Percentiles rank a stretch among this genome's conserved stretches.
Conservation (phyloP, 2,113 vertebrate genomes). For the Mustela lutreola region DNA sequence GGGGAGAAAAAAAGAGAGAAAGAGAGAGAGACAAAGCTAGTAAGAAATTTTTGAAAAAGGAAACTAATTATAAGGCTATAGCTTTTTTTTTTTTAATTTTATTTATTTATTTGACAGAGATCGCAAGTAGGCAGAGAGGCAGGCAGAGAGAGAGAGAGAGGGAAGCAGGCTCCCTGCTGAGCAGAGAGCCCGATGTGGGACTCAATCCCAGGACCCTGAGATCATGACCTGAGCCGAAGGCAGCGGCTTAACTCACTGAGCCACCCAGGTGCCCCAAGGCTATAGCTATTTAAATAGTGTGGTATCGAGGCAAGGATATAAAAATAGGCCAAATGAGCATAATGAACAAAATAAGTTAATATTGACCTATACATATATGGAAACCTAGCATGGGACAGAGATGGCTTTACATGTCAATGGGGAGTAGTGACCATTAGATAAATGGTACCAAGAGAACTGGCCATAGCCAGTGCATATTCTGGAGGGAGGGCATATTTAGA, state of each 20-base stretch:
- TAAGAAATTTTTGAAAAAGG: conserved; percentile 21
- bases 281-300: conserved; percentile 12
- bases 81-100: background rate
- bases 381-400: background rate
- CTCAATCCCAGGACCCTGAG: too few species aligned
- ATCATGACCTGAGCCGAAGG: too few species aligned
- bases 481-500: background rate
- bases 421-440: background rate
- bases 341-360: background rate
- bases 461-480: background rate
- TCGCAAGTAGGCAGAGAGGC: too few species aligned
- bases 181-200: too few species aligned
- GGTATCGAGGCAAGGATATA: background rate
- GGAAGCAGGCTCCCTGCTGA: too few species aligned
- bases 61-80: background rate
- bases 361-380: background rate
- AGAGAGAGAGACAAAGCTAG: background rate
- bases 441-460: background rate
- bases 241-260: too few species aligned
- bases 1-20: background rate
- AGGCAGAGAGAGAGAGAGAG: too few species aligned
- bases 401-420: background rate
- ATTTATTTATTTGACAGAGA: too few species aligned
- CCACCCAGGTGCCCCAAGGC: background rate
- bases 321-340: conserved; percentile 27